A percentile compares a stretch with the other conserved stretches of the same genome.
Conservation (phyloP, 2,888 invertebrate genomes). For the Metopia argyrocephala region DNA sequence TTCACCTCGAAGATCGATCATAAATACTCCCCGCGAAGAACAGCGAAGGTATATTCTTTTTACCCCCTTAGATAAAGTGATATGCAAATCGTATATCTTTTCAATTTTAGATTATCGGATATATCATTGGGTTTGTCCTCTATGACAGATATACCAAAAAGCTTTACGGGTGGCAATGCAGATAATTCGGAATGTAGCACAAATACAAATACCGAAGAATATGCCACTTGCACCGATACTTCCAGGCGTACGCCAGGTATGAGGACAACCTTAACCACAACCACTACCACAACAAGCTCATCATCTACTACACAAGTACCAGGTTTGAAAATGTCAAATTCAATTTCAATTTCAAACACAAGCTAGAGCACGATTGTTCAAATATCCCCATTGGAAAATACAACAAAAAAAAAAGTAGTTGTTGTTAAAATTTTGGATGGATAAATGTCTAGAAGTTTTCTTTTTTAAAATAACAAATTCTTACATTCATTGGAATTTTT, state of each 20-base stretch:
- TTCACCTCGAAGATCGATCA: constrained; percentile 48
- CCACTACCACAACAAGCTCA: constrained; percentile 79
- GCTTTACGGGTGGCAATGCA: constrained; percentile 77
- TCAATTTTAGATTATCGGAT: constrained; percentile 47
- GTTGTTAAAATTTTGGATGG: background rate
- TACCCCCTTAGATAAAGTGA: no score
- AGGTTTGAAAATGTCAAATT: constrained; percentile 74
- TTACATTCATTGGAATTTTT: background rate
- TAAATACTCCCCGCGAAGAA: constrained; percentile 39
- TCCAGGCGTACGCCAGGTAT: constrained; percentile 82
- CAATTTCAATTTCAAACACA: constrained; percentile 55
- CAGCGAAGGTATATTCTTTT: constrained; percentile 50
- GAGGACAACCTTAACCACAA: constrained; percentile 79
- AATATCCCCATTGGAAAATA: background rate
- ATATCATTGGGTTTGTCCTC: constrained; percentile 52
- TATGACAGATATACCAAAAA: constrained; percentile 45
- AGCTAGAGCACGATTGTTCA: constrained; percentile 56
- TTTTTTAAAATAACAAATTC: background rate
- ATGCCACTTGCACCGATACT: constrained; percentile 90
- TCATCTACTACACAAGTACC: constrained; percentile 79
- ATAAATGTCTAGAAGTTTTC: background rate
- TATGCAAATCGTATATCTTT: background rate
- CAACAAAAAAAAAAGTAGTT: background rate
- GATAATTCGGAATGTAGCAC: constrained; percentile 93
- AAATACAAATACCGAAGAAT: constrained; percentile 87